phyloP scores from a whole-genome alignment of 2,113 vertebrate species.

The Protomyctophum bolini region DNA sequence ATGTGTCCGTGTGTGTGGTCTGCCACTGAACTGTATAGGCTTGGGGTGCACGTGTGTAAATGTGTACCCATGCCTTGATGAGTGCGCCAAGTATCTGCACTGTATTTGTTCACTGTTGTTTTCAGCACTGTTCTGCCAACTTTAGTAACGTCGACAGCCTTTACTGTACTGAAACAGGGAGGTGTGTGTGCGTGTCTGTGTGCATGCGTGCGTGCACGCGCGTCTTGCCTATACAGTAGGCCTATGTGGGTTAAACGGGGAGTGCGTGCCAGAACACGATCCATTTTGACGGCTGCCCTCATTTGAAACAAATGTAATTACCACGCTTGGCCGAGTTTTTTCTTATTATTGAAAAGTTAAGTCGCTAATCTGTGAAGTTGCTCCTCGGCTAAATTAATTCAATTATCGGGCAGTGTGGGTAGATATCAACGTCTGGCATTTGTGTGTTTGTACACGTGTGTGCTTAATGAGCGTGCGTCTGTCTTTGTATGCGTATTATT shows the following conservation, averaged over 20 bases:
- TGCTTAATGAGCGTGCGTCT: constrained; percentile 10
- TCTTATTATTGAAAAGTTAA: constrained; percentile 77
- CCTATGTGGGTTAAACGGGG: constrained; percentile 33
- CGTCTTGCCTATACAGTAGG: neutral
- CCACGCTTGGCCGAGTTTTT: constrained; percentile 67
- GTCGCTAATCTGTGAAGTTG: constrained; percentile 77
- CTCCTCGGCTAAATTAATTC: constrained; percentile 74
- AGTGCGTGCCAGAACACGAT: constrained; percentile 54
- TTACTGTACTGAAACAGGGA: neutral
- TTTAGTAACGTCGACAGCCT: constrained; percentile 34
- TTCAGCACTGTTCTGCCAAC: constrained; percentile 15
- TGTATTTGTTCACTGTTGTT: neutral
- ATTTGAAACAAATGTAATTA: constrained; percentile 78
- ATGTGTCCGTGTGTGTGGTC: constrained; percentile 8
- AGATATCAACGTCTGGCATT: constrained; percentile 61
- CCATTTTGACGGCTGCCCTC: constrained; percentile 71
- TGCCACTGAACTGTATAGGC: neutral
- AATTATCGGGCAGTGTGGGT: constrained; percentile 71
- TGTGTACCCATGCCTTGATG: neutral
- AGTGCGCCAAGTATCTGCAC: neutral
- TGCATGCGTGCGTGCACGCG: constrained; percentile 12
- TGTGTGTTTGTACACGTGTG: constrained; percentile 37
- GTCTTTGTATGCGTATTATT: neutral
- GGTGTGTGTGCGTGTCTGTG: neutral
- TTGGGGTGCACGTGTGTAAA: neutral